Conservation (phyloP, 30 jellyfish, hydroid and myxozoan species). For the Cassiopea andromeda region DNA sequence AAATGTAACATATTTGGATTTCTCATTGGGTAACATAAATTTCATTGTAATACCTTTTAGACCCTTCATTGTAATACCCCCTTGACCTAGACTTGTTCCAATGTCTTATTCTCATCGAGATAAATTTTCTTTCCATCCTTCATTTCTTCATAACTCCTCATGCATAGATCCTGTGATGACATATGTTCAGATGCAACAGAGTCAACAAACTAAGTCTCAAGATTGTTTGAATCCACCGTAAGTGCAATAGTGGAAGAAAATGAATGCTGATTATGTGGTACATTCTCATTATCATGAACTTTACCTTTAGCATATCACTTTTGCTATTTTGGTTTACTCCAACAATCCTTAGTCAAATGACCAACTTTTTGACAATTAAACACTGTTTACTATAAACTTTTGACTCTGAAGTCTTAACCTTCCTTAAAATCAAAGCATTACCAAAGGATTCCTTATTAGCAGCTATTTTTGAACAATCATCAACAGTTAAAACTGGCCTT, state of each 20-base stretch:
- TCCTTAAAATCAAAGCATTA: slow-evolving; percentile 37
- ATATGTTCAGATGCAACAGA: slow-evolving; percentile 42
- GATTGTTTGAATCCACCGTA: slow-evolving; percentile 1
- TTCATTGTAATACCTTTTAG: slow-evolving; percentile 23
- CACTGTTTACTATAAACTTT: neutral
- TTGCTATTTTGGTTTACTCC: slow-evolving; percentile 1
- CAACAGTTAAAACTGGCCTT: slow-evolving; percentile 46
- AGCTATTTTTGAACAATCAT: slow-evolving; percentile 28
- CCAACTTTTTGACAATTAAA: slow-evolving; percentile 23
- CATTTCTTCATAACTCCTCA: slow-evolving; percentile 28
- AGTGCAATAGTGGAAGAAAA: slow-evolving; percentile 39
- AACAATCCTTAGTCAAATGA: slow-evolving; percentile 37
- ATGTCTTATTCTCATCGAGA: slow-evolving; percentile 31
- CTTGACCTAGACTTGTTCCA: slow-evolving; percentile 27
- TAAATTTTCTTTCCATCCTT: slow-evolving; percentile 43
- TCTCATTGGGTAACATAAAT: slow-evolving; percentile 23
- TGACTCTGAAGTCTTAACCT: slow-evolving; percentile 1
- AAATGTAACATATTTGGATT: slow-evolving; percentile 26
- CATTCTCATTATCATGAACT: slow-evolving; percentile 12
- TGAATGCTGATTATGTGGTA: slow-evolving; percentile 22
- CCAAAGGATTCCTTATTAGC: slow-evolving; percentile 39
- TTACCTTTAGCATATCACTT: slow-evolving; percentile 5
- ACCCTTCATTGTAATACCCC: slow-evolving; percentile 24
- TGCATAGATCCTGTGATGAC: slow-evolving; percentile 38
- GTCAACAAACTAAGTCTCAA: slow-evolving; percentile 17